Evolutionary conservation across 2,797 vertebrate genomes (phyloP), one percentile per base, ranked within the genome.

Genomic region (Helicolenus hilgendorfi): DNA sequence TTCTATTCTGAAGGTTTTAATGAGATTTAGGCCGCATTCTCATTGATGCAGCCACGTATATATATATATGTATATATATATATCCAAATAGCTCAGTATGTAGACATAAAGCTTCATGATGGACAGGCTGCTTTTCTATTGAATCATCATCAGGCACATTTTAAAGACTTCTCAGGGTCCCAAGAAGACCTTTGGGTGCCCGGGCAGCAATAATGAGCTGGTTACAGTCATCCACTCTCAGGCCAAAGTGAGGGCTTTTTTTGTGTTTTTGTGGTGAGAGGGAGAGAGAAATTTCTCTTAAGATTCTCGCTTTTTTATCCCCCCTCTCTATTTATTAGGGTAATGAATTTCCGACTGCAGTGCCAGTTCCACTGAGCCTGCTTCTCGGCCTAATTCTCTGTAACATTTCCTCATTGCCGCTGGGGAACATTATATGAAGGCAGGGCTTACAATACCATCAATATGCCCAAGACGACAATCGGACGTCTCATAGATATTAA

Each of bases 401-500:
- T 95, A 96, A 97, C 95, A 96, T 97, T 96, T 96, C 94, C 93
- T 93, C 94, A 94, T 95, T 83, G 96, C 97, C 95, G 96, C 94
- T 94, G 96, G 96, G 97, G 95, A 94, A 96, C 95, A 94, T 97
- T 94, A 96, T 96, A 97, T 96, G 96, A 96, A 97, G 95, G 94
- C 95, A 95, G 94, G 94, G 94, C 95, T 95, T 95, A 97, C 96
- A 96, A 96, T 96, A 96, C 95, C 97, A 97, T 97, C 96, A 96
- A 97, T 97, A 97, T 96, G 96, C 96, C 95, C 95, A 92, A 92
- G 96, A 97, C 94, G 95, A 96, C 96, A 96, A 96, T 97, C 94
- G 96, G 94, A 97, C 95, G 92, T 97, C 96, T 97, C 96, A 96
- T 96, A 97, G 96, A 97, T 97, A 97, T 97, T 97, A 97, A 97